phyloP scores from a whole-genome alignment of 2,888 invertebrate species.

The Plagodis dolabraria region DNA sequence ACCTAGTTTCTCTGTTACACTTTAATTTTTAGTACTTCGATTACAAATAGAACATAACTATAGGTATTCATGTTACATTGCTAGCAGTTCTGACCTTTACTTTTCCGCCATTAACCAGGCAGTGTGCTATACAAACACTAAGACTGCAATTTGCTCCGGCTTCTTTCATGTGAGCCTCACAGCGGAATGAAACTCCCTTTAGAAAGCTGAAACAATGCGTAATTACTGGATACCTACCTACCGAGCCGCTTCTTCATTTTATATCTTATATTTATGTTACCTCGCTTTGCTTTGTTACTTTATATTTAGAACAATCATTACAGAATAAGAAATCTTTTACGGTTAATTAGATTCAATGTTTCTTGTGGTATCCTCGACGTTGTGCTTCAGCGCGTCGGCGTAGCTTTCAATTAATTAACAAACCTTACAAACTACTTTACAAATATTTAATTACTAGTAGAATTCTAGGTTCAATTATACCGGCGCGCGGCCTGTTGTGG shows the following conservation, averaged over 20 bases:
- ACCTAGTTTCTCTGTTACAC: no score
- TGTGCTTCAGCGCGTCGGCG: no score
- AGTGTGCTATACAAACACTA: constrained; percentile 4
- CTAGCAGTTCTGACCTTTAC: neutral
- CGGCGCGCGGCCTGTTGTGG: constrained; percentile 3
- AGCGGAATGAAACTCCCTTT: constrained; percentile 18
- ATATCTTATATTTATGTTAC: constrained; percentile 9
- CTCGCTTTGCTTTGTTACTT: constrained; percentile 1
- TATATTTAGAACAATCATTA: neutral
- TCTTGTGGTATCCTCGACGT: no score
- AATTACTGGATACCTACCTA: constrained; percentile 15
- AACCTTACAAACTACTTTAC: no score
- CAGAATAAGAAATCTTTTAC: no score
- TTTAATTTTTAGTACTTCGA: no score
- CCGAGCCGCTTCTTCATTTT: constrained; percentile 7
- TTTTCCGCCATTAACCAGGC: constrained; percentile 1
- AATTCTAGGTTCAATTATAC: no score
- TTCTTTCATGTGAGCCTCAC: constrained; percentile 21
- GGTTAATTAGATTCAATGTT: neutral
- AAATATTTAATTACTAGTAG: no score
- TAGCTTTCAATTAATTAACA: constrained; percentile 16
- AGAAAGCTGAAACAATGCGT: constrained; percentile 24
- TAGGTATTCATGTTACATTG: neutral
- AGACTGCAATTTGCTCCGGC: constrained; percentile 20
- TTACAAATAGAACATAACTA: no score